Evolutionary conservation across 1,140 invertebrate genomes (phyloP), one percentile per base, ranked within the genome.

Genomic region (Asbolus verrucosus): DNA sequence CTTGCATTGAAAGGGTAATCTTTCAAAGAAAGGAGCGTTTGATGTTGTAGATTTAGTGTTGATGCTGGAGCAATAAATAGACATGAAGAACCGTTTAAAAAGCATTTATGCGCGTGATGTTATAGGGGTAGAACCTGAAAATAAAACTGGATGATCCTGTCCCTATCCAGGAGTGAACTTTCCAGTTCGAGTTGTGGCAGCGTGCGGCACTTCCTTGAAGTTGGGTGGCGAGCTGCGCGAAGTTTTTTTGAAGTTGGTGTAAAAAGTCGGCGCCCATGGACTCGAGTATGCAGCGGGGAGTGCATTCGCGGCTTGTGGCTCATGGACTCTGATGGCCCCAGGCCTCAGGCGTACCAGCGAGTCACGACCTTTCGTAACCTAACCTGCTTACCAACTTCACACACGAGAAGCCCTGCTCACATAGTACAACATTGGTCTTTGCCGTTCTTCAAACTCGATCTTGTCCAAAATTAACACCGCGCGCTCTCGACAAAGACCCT

Each of bases 311-410:
- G 50, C 67, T 69, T 62, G 33, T 41, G 21, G 67, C 27, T 62
- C 54, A 41, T 69, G 50, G 21, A 61, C 67, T 46, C 60, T 18
- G 61, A 72, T 76, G 71, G 73, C 71, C 70, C 43, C 63, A 70
- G 62, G 76, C 71, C 71, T 66, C 70, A 65, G 70, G 73, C 76
- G 72, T 79, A 78, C 75, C 76, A 76, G 62, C 74, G 73, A 79
- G 78, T 80, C 78, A 79, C 79, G 79, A 80, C 79, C 79, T 79
- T 79, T 80, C 68, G 78, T 80, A 79, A 80, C 79, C 79, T 77
- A 79, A 77, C 78, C 74, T 78, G 77, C 76, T 76, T 77, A 78
- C 78, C 76, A 77, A 75, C 73, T 78, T 78, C 76, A 78, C 76
- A 78, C 77, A 77, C 76, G 68, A 71, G 73, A 78, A 78, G 74